Evolutionary conservation across 2,888 invertebrate species (phyloP).

Genomic region (Seladonia tumulorum): DNA sequence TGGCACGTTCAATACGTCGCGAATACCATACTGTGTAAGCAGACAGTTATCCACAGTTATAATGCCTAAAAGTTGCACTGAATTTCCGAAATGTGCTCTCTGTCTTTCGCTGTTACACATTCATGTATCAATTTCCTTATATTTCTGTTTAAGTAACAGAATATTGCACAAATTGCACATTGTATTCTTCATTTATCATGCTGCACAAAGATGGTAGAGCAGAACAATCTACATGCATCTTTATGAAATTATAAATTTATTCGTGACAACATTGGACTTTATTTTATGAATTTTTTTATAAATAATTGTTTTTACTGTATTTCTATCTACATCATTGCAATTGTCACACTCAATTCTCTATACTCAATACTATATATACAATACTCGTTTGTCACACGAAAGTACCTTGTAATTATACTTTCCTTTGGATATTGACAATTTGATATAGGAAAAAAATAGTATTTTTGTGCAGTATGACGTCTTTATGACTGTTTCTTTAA

Average conservation of each 20-base stretch:
- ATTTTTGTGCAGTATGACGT: slow-evolving; percentile 46
- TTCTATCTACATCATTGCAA: slow-evolving; percentile 19
- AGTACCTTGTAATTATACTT: neutral
- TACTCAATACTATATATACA: too few species aligned
- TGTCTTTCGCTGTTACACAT: slow-evolving; percentile 75
- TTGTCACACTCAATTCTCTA: neutral
- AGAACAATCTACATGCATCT: slow-evolving; percentile 7
- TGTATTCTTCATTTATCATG: slow-evolving; percentile 30
- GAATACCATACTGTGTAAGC: slow-evolving; percentile 94
- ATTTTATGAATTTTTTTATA: slow-evolving; percentile 1
- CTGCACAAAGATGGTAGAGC: slow-evolving; percentile 42
- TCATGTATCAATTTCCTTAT: slow-evolving; percentile 67
- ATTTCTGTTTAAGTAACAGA: slow-evolving; percentile 39
- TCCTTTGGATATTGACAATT: neutral
- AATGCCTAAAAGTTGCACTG: slow-evolving; percentile 57
- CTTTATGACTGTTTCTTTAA: slow-evolving; percentile 48
- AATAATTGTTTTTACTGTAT: neutral
- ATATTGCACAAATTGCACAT: slow-evolving; percentile 53
- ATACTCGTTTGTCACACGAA: too few species aligned
- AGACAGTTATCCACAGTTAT: slow-evolving; percentile 53
- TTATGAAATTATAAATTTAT: slow-evolving; percentile 17
- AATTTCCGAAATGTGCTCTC: slow-evolving; percentile 36
- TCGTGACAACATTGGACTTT: slow-evolving; percentile 17
- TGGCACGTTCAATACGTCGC: slow-evolving; percentile 96
- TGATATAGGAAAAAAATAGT: neutral